Base-by-base conservation (phyloP, 2,797 vertebrate genomes). In the Pyrocephalus nanus region DNA sequence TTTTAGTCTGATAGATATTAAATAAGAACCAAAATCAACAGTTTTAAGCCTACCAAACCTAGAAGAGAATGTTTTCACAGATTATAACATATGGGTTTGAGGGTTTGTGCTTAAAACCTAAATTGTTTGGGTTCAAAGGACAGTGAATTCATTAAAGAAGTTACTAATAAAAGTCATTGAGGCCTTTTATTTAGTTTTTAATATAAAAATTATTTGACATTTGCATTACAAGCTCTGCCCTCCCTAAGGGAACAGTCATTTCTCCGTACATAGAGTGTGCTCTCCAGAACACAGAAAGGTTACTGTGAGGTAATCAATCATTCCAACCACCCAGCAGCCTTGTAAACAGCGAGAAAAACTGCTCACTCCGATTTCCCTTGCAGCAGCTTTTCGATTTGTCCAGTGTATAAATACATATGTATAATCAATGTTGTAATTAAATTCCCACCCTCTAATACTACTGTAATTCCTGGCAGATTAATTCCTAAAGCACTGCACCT, bases 131-230 rank as follows among this genome's bases (percentile, higher is more conserved):
- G 93, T 97, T 96, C 95, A 97, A 96, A 97, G 96, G 95, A 90
- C 88, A 95, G 81, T 51, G 77, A 91, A 97, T 97, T 97, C 93
- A 97, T 98, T 97, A 97, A 96, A 96, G 94, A 96, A 96, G 81
- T 96, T 96, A 86, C 97, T 96, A 97, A 98, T 98, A 98, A 98
- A 98, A 98, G 98, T 96, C 38, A 47, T 97, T 97, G 97, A 95
- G 97, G 98, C 97, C 96, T 98, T 98, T 97, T 98, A 98, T 98
- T 98, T 98, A 97, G 97, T 96, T 97, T 98, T 98, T 98, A 98
- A 98, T 98, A 98, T 97, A 94, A 82, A 97, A 97, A 97, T 98
- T 98, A 98, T 98, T 98, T 98, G 98, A 98, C 98, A 97, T 97
- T 97, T 98, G 96, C 97, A 97, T 98, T 98, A 97, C 36, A 48